A percentile compares a stretch with the other conserved stretches of the same genome.
Conservation (phyloP, 2,888 invertebrate genomes). For the Lasioglossum figueresi region DNA sequence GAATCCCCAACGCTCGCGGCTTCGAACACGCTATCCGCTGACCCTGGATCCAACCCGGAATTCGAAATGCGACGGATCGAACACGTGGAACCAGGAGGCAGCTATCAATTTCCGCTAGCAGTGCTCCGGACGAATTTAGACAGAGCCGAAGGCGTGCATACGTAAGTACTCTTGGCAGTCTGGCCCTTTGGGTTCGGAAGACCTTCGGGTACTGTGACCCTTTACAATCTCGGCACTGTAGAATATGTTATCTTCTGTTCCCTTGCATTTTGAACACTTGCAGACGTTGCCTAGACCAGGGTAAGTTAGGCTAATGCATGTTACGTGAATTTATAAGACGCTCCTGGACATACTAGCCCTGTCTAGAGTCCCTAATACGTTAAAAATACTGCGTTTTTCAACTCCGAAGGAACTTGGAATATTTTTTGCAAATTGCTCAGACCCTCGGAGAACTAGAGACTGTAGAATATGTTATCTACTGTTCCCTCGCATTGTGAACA, state of each 20-base stretch:
- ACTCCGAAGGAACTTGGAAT: too few species aligned
- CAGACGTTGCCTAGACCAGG: not conserved
- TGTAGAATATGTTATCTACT: too few species aligned
- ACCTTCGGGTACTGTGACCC: not conserved
- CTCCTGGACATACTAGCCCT: too few species aligned
- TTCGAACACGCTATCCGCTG: not conserved
- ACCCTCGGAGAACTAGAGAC: too few species aligned
- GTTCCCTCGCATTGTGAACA: too few species aligned
- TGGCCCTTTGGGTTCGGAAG: not conserved
- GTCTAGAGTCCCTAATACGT: too few species aligned
- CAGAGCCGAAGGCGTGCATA: not conserved
- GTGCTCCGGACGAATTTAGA: not conserved
- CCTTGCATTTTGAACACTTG: not conserved
- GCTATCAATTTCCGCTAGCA: slow-evolving; percentile 13
- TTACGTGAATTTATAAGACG: too few species aligned
- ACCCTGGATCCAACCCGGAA: not conserved
- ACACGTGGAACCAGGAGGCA: not conserved
- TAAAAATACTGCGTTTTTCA: too few species aligned
- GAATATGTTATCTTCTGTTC: not conserved
- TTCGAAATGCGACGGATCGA: slow-evolving; percentile 4
- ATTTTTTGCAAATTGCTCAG: too few species aligned
- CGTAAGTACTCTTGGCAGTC: slow-evolving; percentile 5
- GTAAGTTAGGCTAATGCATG: too few species aligned
- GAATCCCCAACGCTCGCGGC: not conserved
- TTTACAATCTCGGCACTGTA: not conserved